Conservation (phyloP, 2,888 invertebrate species). For the Diadegma fenestrale region DNA sequence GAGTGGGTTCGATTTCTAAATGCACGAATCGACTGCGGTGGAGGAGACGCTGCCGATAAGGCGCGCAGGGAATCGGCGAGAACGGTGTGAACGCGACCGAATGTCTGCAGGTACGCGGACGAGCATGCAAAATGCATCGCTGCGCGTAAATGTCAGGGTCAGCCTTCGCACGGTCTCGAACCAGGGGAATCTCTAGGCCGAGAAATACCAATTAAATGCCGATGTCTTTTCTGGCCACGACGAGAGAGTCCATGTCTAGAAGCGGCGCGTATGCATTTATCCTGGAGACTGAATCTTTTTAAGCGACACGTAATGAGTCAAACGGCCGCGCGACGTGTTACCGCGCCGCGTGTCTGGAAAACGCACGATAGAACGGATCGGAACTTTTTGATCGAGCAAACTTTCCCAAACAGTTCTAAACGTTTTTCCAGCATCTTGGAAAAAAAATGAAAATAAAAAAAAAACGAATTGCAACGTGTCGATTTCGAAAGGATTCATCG, state of each 20-base stretch:
- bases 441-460: neutral
- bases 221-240: constrained; percentile 63
- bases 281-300: constrained; percentile 17
- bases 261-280: constrained; percentile 24
- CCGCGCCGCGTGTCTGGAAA: constrained; percentile 2
- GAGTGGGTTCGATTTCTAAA: neutral
- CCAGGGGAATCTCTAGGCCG: constrained; percentile 68
- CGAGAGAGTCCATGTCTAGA: constrained; percentile 36
- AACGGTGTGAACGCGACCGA: constrained; percentile 70
- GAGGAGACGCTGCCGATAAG: neutral
- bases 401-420: neutral
- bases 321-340: neutral
- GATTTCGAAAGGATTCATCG: neutral
- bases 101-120: constrained; percentile 63
- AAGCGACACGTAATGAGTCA: constrained; percentile 44
- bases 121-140: constrained; percentile 75
- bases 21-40: neutral
- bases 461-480: neutral
- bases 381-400: neutral
- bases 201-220: constrained; percentile 75
- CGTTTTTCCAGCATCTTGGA: neutral
- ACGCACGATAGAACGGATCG: neutral
- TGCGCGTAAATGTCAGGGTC: constrained; percentile 79
- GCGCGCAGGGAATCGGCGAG: neutral
- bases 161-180: constrained; percentile 64